A percentile compares a stretch with the other conserved stretches of the same genome.
Evolutionary conservation across 2,888 invertebrate species (phyloP).

Genomic region (Mesoligia furuncula): DNA sequence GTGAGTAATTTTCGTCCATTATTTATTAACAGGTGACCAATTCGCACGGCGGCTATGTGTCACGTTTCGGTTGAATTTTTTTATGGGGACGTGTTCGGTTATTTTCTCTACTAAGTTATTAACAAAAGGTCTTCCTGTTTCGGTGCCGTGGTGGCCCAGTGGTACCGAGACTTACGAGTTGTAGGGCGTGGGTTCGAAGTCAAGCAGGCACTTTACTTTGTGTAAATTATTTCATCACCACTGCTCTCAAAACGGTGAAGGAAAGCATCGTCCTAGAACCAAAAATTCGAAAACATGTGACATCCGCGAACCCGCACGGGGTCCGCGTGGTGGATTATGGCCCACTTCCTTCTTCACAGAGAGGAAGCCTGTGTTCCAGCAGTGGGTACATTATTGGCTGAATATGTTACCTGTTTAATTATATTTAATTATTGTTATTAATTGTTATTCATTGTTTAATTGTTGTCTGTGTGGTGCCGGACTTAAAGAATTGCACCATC

Average conservation of each 20-base stretch:
- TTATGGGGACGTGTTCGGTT: neutral
- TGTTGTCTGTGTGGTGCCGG: too few species aligned
- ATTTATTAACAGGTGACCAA: conserved; percentile 59
- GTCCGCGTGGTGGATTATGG: neutral
- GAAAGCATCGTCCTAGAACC: neutral
- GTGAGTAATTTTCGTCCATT: conserved; percentile 50
- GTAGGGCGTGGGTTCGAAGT: neutral
- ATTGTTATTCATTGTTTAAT: too few species aligned
- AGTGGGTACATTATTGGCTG: neutral
- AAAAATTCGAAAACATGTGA: neutral
- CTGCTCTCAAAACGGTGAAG: neutral
- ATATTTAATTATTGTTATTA: neutral
- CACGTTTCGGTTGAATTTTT: conserved; percentile 24
- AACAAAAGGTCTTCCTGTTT: neutral
- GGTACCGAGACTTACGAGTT: neutral
- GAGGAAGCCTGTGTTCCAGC: neutral
- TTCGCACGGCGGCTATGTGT: conserved; percentile 52
- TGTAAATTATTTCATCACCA: neutral
- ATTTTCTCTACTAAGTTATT: neutral
- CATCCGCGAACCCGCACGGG: neutral
- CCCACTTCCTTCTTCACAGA: neutral
- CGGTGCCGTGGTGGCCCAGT: neutral
- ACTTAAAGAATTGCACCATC: too few species aligned
- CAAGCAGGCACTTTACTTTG: neutral
- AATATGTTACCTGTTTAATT: neutral